A percentile compares a stretch with the other conserved stretches of the same genome.
Evolutionary conservation across 2,113 vertebrate genomes (phyloP).

Genomic region (Abramis brama): DNA sequence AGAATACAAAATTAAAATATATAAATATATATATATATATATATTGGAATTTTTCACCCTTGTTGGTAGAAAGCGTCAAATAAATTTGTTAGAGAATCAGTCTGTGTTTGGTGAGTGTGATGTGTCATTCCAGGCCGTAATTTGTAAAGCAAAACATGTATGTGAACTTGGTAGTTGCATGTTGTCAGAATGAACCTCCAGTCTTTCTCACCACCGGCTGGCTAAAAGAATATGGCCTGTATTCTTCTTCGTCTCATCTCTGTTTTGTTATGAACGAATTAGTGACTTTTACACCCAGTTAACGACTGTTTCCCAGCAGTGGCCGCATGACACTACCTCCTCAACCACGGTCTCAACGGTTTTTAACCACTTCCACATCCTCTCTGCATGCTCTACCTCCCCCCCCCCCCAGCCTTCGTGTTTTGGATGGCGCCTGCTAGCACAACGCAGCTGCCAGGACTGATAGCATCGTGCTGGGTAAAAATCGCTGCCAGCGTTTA

Average conservation of each 20-base stretch:
- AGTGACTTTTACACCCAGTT: slow-evolving; percentile 76
- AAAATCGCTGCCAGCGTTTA: slow-evolving; percentile 57
- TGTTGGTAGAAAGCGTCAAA: neutral
- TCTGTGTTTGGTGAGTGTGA: neutral
- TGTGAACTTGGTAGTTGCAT: too few relatives aligned
- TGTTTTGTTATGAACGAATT: slow-evolving; percentile 51
- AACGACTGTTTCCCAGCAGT: slow-evolving; percentile 92
- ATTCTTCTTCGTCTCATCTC: slow-evolving; percentile 21
- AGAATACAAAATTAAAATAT: too few relatives aligned
- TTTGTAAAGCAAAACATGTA: neutral
- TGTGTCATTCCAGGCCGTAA: neutral
- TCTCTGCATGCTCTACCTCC: slow-evolving; percentile 50
- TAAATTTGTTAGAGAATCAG: neutral
- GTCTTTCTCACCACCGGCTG: slow-evolving; percentile 5
- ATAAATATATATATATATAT: neutral
- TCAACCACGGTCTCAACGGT: slow-evolving; percentile 90
- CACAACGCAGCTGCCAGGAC: slow-evolving; percentile 51
- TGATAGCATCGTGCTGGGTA: slow-evolving; percentile 66
- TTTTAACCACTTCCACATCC: slow-evolving; percentile 90
- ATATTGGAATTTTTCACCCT: neutral
- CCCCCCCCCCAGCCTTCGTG: slow-evolving; percentile 65
- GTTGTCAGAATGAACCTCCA: neutral
- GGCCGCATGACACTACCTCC: slow-evolving; percentile 87
- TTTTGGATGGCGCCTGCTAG: slow-evolving; percentile 31
- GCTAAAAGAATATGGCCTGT: neutral